These are phyloP conservation scores for Zoanthus sansibaricus DNA, from an alignment of 92 coral and sea anemone species.

Conservation along the genomic window DNA sequence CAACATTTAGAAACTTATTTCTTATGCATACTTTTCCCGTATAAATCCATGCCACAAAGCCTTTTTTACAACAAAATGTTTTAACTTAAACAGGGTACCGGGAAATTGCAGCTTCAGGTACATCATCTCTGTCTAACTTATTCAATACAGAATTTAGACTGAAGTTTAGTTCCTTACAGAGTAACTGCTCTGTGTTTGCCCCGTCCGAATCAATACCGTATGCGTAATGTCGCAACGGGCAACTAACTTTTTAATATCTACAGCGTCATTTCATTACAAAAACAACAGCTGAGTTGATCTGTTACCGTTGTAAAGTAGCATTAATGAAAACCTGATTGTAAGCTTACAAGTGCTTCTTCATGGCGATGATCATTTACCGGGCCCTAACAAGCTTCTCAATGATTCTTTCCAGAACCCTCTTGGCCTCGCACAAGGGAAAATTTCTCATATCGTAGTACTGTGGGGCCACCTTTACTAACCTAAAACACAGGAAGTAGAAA, in stretches of 20 bases:
- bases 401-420: slow-evolving; percentile 94
- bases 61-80: too few species aligned
- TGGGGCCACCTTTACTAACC: slow-evolving; percentile 94
- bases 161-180: too few species aligned
- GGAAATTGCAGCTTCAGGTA: too few species aligned
- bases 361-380: slow-evolving; percentile 40
- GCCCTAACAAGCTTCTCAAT: slow-evolving; percentile 80
- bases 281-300: not conserved
- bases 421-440: slow-evolving; percentile 99
- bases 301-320: not conserved
- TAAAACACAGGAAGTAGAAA: slow-evolving; percentile 17
- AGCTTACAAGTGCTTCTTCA: not conserved
- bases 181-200: too few species aligned
- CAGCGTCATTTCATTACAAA: not conserved
- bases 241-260: not conserved
- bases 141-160: too few species aligned
- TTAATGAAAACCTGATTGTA: not conserved
- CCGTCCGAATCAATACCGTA: not conserved
- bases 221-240: not conserved
- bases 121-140: too few species aligned
- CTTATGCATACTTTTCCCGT: too few species aligned
- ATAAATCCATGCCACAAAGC: too few species aligned
- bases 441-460: slow-evolving; percentile 99
- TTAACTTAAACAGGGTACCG: too few species aligned
- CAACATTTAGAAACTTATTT: not conserved